These are phyloP conservation scores for Epinotia ramella DNA, from an alignment of 2,888 invertebrate genomes.

Conservation along the genomic window DNA sequence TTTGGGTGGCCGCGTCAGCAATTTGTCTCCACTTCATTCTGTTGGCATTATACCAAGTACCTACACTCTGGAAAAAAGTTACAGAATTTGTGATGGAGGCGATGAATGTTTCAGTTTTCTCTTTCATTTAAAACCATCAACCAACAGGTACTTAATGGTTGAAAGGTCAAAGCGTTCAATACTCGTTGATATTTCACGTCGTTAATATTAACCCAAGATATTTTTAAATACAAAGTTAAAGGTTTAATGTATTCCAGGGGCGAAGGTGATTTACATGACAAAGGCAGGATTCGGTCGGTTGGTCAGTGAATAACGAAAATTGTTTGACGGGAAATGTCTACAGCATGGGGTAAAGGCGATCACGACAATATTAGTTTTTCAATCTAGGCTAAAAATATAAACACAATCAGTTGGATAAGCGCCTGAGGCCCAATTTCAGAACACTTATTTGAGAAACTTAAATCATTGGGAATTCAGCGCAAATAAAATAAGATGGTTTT, in stretches of 20 bases:
- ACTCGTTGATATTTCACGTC: slow-evolving; percentile 2
- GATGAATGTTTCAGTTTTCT: neutral
- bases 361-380: neutral
- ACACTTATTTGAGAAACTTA: neutral
- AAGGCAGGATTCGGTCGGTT: slow-evolving; percentile 46
- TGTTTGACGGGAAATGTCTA: slow-evolving; percentile 23
- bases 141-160: neutral
- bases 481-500: too few relatives aligned
- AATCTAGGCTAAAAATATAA: neutral
- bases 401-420: neutral
- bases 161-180: slow-evolving; percentile 11
- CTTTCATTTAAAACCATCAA: neutral
- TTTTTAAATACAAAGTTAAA: slow-evolving; percentile 47
- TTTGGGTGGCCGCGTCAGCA: too few relatives aligned
- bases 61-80: too few relatives aligned
- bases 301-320: slow-evolving; percentile 30
- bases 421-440: neutral
- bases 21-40: too few relatives aligned
- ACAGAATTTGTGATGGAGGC: too few relatives aligned
- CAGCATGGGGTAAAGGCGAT: neutral
- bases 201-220: slow-evolving; percentile 45
- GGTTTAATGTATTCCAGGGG: slow-evolving; percentile 42
- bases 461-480: too few relatives aligned
- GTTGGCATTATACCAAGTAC: too few relatives aligned
- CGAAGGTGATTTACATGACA: slow-evolving; percentile 51